phyloP scores from a whole-genome alignment of 2,888 invertebrate species.

The Myopa tessellatipennis region DNA sequence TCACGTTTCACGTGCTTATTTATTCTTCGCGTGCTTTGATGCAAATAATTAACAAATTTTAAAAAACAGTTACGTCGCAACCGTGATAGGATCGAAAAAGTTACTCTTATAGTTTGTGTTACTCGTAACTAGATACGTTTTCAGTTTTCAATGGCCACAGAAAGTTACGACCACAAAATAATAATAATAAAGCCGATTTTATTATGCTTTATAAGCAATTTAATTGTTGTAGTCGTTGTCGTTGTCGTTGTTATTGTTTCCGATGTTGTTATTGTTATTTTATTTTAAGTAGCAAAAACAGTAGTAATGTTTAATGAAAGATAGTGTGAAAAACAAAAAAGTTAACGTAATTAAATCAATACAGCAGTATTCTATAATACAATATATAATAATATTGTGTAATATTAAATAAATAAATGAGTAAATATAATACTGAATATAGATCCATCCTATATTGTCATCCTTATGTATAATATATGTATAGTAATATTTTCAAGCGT shows the following conservation, averaged over 20 bases:
- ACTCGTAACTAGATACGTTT: neutral
- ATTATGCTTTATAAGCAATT: neutral
- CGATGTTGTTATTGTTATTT: slow-evolving; percentile 3
- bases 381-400: too few relatives aligned
- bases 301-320: neutral
- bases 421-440: too few relatives aligned
- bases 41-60: slow-evolving; percentile 32
- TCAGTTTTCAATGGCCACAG: neutral
- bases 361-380: neutral
- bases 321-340: neutral
- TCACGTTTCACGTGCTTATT: neutral
- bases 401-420: too few relatives aligned
- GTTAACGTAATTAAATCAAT: slow-evolving; percentile 6
- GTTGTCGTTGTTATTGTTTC: slow-evolving; percentile 14
- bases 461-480: neutral
- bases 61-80: slow-evolving; percentile 15
- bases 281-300: neutral
- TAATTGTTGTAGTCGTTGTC: slow-evolving; percentile 4
- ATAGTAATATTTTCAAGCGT: neutral
- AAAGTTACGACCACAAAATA: neutral
- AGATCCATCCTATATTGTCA: too few relatives aligned
- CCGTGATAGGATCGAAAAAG: neutral
- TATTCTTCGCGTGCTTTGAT: slow-evolving; percentile 26
- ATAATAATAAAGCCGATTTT: slow-evolving; percentile 9
- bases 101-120: neutral